Conservation (phyloP, 2,888 invertebrate genomes). For the Hyposoter didymator region DNA sequence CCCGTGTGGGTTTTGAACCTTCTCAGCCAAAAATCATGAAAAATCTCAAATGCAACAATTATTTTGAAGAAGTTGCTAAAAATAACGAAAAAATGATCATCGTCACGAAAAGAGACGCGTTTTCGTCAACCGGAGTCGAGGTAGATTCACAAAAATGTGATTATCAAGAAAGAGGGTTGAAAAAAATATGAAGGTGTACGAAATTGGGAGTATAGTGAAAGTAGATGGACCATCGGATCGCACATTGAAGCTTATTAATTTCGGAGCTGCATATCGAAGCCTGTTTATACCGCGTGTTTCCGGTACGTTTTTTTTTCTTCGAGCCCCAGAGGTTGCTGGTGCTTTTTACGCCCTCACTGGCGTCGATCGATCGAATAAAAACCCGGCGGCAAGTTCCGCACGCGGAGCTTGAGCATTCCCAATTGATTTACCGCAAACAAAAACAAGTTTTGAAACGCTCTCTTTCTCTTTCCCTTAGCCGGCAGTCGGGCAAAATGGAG, state of each 20-base stretch:
- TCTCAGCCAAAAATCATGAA: too few relatives aligned
- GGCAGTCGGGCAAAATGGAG: slow-evolving; percentile 11
- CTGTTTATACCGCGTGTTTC: background rate
- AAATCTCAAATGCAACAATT: background rate
- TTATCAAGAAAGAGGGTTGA: background rate
- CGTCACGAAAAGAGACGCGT: background rate
- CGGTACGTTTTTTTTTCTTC: slow-evolving; percentile 17
- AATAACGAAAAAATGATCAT: background rate
- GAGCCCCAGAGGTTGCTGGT: background rate
- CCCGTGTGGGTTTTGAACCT: background rate
- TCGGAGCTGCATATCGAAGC: slow-evolving; percentile 11
- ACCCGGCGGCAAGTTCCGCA: slow-evolving; percentile 49
- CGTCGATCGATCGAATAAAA: slow-evolving; percentile 51
- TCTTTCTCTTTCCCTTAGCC: background rate
- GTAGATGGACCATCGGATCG: background rate
- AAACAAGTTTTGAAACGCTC: slow-evolving; percentile 56
- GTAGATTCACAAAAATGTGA: background rate
- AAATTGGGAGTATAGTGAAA: background rate
- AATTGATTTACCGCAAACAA: slow-evolving; percentile 60
- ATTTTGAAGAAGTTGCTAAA: background rate
- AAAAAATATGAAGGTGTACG: background rate
- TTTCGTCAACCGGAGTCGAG: background rate
- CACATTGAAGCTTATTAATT: background rate
- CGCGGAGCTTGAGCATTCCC: slow-evolving; percentile 40
- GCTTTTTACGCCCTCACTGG: slow-evolving; percentile 4